Evolutionary conservation across 2,888 invertebrate species (phyloP).

Genomic region (Flexamia atlantica): DNA sequence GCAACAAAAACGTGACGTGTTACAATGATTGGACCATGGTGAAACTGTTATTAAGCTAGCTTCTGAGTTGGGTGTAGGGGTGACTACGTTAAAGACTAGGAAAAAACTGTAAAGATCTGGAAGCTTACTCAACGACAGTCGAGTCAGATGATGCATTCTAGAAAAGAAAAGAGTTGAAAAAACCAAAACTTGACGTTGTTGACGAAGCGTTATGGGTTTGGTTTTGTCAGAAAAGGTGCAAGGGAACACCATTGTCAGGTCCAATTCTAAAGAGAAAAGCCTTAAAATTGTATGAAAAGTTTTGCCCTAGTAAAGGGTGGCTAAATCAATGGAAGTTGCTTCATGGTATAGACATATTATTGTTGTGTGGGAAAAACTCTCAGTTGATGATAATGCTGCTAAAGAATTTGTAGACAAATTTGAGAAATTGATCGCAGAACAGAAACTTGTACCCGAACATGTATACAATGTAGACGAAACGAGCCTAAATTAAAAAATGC

Average conservation of each 20-base stretch:
- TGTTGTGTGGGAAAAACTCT: conserved; percentile 54
- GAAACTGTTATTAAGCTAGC: conserved; percentile 57
- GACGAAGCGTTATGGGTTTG: conserved; percentile 63
- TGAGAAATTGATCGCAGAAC: not conserved
- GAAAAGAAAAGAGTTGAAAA: conserved; percentile 66
- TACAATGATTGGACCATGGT: conserved; percentile 62
- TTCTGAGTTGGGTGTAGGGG: conserved; percentile 42
- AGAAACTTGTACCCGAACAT: not conserved
- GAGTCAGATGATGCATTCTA: conserved; percentile 59
- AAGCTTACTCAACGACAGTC: conserved; percentile 43
- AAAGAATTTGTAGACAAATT: conserved; percentile 48
- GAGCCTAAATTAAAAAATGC: conserved; percentile 47
- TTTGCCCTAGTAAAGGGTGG: conserved; percentile 58
- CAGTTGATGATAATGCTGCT: conserved; percentile 56
- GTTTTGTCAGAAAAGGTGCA: conserved; percentile 64
- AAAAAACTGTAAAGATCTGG: conserved; percentile 55
- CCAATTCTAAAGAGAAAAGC: conserved; percentile 64
- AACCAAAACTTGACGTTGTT: conserved; percentile 57
- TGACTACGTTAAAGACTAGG: conserved; percentile 60
- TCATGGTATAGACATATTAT: conserved; percentile 33
- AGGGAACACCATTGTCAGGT: conserved; percentile 64
- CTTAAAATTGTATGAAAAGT: conserved; percentile 54
- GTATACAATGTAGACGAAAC: conserved; percentile 35
- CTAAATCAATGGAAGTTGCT: conserved; percentile 48
- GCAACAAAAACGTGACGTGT: conserved; percentile 37